Evolutionary conservation across 2,888 invertebrate genomes (phyloP).

Genomic region (Ochropacha duplaris): DNA sequence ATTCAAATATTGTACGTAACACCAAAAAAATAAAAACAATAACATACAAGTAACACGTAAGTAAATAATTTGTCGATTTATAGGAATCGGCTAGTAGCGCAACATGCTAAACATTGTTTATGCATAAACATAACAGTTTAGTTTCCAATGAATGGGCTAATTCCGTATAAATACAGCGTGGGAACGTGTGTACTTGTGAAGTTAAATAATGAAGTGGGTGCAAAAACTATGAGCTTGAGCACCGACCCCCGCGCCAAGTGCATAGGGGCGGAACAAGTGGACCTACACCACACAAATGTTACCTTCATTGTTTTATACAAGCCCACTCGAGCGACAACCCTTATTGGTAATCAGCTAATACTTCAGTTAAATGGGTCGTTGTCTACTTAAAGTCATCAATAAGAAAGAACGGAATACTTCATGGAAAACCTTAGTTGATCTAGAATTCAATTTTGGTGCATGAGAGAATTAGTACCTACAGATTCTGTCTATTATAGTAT

Average conservation of each 20-base stretch:
- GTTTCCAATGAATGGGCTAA: slow-evolving; percentile 55
- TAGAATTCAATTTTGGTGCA: too few relatives aligned
- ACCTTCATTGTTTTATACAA: background rate
- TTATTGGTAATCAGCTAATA: background rate
- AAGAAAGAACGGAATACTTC: too few relatives aligned
- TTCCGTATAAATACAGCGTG: slow-evolving; percentile 62
- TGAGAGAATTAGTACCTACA: too few relatives aligned
- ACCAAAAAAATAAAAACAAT: background rate
- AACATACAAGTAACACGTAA: background rate
- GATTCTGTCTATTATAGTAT: too few relatives aligned
- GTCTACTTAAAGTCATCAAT: too few relatives aligned
- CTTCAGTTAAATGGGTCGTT: too few relatives aligned
- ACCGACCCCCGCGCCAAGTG: slow-evolving; percentile 73
- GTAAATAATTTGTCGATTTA: background rate
- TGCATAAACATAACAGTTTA: slow-evolving; percentile 36
- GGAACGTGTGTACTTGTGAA: slow-evolving; percentile 49
- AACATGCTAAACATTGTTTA: slow-evolving; percentile 10
- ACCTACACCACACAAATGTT: slow-evolving; percentile 30
- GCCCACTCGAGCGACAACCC: slow-evolving; percentile 1
- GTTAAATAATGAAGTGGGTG: slow-evolving; percentile 65
- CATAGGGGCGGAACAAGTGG: slow-evolving; percentile 81
- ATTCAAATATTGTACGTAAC: background rate
- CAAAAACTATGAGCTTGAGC: slow-evolving; percentile 67
- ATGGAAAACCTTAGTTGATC: too few relatives aligned
- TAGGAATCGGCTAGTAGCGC: slow-evolving; percentile 19